phyloP scores from a whole-genome alignment of 2,797 vertebrate genomes.

The Bufotes viridis region DNA sequence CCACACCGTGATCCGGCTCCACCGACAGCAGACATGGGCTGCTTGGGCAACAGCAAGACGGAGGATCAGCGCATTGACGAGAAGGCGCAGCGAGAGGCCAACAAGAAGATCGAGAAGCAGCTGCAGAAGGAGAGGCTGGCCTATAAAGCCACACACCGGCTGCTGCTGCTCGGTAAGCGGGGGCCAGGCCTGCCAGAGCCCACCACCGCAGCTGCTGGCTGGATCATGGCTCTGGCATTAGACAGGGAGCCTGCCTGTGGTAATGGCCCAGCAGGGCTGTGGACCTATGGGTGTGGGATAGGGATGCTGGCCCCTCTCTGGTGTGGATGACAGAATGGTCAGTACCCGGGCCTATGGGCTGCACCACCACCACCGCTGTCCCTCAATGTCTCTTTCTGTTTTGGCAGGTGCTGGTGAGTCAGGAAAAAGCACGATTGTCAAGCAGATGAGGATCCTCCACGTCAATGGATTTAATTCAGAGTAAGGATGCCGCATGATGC shows the following conservation, averaged over 20 bases:
- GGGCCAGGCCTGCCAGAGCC: constrained; percentile 5
- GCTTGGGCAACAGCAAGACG: constrained; percentile 97
- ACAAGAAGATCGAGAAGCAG: constrained; percentile 98
- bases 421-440: constrained; percentile 98
- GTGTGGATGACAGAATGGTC: not conserved
- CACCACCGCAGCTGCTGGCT: no score
- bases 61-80: constrained; percentile 98
- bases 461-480: constrained; percentile 95
- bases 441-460: constrained; percentile 98
- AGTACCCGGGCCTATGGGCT: not conserved
- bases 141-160: constrained; percentile 95
- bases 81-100: constrained; percentile 95
- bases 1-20: not conserved
- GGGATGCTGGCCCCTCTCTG: no score
- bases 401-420: constrained; percentile 94
- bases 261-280: no score
- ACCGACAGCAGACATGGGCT: constrained; percentile 83
- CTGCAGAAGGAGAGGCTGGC: constrained; percentile 94
- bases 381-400: constrained; percentile 64
- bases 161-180: constrained; percentile 92
- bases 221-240: no score
- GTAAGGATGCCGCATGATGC: constrained; percentile 45
- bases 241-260: not conserved
- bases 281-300: no score
- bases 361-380: not conserved